These are phyloP conservation scores for Pampus argenteus DNA, from an alignment of 2,797 vertebrate species.

Conservation along the genomic window DNA sequence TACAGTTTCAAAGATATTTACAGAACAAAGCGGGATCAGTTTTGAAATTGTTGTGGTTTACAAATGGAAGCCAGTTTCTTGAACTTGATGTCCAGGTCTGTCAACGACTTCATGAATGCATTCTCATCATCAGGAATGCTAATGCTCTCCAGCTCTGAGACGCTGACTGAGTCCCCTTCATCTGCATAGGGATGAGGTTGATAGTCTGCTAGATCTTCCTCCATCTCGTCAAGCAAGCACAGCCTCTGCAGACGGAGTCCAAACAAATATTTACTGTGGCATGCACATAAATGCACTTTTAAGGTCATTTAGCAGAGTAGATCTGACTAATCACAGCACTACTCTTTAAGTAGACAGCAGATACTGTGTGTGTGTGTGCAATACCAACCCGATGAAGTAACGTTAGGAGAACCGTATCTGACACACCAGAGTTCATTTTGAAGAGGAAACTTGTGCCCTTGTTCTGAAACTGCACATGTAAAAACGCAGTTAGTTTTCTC, in stretches of 20 bases:
- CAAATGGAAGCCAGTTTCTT: constrained; percentile 62
- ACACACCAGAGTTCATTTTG: background rate
- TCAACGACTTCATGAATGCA: constrained; percentile 14
- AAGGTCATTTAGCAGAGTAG: no score
- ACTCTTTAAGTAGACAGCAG: background rate
- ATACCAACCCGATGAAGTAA: constrained; percentile 53
- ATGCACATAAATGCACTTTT: background rate
- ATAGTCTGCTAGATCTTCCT: constrained; percentile 37
- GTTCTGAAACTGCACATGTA: constrained; percentile 9
- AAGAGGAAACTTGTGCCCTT: background rate
- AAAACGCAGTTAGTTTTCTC: background rate
- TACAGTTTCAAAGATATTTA: background rate
- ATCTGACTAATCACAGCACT: background rate
- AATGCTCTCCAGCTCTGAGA: constrained; percentile 60
- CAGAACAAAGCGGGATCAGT: background rate
- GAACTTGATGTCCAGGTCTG: constrained; percentile 60
- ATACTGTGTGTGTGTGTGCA: background rate
- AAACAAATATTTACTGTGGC: background rate
- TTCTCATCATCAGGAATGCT: constrained; percentile 9
- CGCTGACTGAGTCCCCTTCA: constrained; percentile 25
- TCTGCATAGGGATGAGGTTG: constrained; percentile 55
- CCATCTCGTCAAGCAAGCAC: constrained; percentile 9
- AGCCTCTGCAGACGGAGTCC: constrained; percentile 55
- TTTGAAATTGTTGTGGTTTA: background rate
- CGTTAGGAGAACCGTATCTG: background rate